A percentile compares a stretch with the other conserved stretches of the same genome.
These are phyloP conservation scores for Eonycteris spelaea DNA, from an alignment of 2,113 vertebrate species.

Conservation along the genomic window DNA sequence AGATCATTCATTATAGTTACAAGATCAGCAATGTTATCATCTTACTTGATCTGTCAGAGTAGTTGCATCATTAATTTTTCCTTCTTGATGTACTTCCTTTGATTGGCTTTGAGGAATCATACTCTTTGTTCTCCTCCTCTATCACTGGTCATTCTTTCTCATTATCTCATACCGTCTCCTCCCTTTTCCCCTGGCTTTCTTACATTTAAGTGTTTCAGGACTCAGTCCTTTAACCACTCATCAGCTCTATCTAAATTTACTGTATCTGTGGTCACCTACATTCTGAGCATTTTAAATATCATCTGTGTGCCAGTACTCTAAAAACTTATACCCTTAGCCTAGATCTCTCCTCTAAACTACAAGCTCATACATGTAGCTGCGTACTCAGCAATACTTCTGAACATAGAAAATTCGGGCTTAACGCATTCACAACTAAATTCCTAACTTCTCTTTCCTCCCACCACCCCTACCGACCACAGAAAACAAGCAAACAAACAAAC, in stretches of 20 bases:
- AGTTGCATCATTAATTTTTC: neutral
- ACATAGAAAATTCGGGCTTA: neutral
- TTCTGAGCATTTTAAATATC: neutral
- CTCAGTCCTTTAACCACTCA: neutral
- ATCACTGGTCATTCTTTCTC: neutral
- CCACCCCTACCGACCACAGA: neutral
- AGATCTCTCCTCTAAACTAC: neutral
- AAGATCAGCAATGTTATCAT: neutral
- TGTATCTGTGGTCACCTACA: neutral
- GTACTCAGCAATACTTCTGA: neutral
- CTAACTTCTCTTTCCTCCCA: neutral
- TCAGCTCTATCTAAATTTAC: neutral
- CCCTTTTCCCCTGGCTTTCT: neutral
- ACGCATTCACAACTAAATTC: neutral
- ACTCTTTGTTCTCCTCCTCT: neutral
- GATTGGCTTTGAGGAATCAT: neutral
- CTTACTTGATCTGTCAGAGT: neutral
- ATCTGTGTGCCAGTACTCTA: neutral
- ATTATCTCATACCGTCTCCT: neutral
- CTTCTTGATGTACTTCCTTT: neutral
- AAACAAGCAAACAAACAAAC: no score
- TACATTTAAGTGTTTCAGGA: neutral
- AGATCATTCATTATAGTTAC: neutral
- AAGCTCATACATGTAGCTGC: neutral
- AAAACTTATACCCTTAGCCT: neutral